Evolutionary conservation across 2,113 vertebrate genomes (phyloP), one percentile per base, ranked within the genome.

Genomic region (Dendrocopos noguchii): DNA sequence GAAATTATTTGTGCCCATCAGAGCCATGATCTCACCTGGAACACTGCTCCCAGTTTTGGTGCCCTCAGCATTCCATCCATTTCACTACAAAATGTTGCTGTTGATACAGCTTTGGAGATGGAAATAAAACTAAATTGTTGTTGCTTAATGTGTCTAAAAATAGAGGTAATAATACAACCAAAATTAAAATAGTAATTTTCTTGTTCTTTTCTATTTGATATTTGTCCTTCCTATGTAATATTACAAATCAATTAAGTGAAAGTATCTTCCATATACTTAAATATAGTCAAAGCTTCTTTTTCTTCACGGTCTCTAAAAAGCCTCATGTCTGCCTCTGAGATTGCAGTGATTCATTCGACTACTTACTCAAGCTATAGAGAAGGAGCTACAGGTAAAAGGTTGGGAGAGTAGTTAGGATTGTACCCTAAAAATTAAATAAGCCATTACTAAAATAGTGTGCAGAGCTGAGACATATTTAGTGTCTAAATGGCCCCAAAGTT

Each of bases 1-100:
- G 59, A 68, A 63, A 61, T 73, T 76, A 12, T 4, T 55, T 59
- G 7, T 60, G 28, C 4, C 16, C 5, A 4, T 34, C 0, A 0
- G n/a, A 52, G 25, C 24, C 3, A 13, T 24, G 50, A 52, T 12
- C 50, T 25, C 50, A 25, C 50, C 50, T 24, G 12, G 22, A 52
- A 22, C 50, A 52, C 50, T 52, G 50, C 50, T 25, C 24, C 22
- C 50, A 52, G 50, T 18, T 52, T 12, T 52, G 50, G 12, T 52
- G 22, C 50, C 22, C 50, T 52, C 50, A 65, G 5, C 7, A 1
- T 29, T 80, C 24, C 16, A n/a, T 7, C 20, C 6, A 42, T n/a
- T 84, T 63, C 22, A 42, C 56, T 18, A 17, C 3, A 46, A 7
- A 22, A 22, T 17, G 3, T 39, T 61, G 4, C 1, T 82, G 7